phyloP scores from a whole-genome alignment of 2,113 vertebrate genomes.

The Pyxicephalus adspersus region DNA sequence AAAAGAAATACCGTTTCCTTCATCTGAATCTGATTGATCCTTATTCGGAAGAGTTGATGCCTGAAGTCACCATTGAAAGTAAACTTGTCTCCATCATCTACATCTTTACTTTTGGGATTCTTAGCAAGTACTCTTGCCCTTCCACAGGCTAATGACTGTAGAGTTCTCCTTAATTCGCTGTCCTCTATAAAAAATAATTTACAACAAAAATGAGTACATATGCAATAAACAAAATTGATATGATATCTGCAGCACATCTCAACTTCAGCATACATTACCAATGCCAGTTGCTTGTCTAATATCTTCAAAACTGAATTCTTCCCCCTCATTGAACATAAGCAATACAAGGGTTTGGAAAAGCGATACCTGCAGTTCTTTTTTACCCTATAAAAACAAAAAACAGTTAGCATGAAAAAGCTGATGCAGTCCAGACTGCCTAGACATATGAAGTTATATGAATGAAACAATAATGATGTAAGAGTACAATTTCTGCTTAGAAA shows the following conservation, averaged over 20 bases:
- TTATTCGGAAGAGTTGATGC: constrained; percentile 98
- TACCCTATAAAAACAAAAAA: constrained; percentile 75
- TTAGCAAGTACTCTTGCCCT: constrained; percentile 95
- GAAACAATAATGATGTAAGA: no score
- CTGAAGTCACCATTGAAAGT: constrained; percentile 97
- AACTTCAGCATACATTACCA: constrained; percentile 70
- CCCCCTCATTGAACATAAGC: constrained; percentile 98
- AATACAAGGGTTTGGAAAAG: constrained; percentile 97
- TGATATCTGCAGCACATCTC: background rate
- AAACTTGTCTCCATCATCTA: constrained; percentile 98
- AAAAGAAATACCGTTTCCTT: constrained; percentile 96
- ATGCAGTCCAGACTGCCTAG: no score
- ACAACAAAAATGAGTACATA: background rate
- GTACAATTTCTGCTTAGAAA: no score
- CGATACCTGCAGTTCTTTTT: constrained; percentile 97
- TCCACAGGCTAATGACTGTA: constrained; percentile 95
- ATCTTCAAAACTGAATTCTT: constrained; percentile 97
- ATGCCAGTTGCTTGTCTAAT: constrained; percentile 97
- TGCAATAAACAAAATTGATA: background rate
- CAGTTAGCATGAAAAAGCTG: background rate
- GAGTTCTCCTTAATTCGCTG: constrained; percentile 92
- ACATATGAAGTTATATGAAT: no score
- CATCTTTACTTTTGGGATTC: constrained; percentile 96
- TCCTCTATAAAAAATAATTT: constrained; percentile 83
- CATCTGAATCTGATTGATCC: constrained; percentile 99